Evolutionary conservation across 2,113 vertebrate genomes (phyloP).

Genomic region (Campylomormyrus numenius): DNA sequence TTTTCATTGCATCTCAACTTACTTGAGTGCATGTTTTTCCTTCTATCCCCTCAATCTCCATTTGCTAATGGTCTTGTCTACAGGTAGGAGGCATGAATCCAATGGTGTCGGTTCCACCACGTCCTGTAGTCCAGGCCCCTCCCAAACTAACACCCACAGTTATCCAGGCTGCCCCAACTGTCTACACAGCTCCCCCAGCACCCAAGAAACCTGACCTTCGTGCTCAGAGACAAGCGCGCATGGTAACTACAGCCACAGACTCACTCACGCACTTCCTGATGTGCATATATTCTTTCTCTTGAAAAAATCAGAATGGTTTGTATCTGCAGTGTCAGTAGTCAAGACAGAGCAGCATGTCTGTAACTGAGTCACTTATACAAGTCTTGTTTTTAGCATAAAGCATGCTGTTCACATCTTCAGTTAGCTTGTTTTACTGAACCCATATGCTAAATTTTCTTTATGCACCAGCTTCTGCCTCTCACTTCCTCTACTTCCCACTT

Average conservation of each 20-base stretch:
- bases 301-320: neutral
- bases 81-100: conserved; percentile 57
- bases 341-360: neutral
- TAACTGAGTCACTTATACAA: neutral
- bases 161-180: conserved; percentile 72
- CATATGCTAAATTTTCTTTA: neutral
- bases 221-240: conserved; percentile 60
- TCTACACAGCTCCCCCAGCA: conserved; percentile 64
- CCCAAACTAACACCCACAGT: conserved; percentile 60
- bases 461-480: neutral
- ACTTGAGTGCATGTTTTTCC: neutral
- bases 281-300: neutral
- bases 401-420: neutral
- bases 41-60: neutral
- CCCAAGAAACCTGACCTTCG: conserved; percentile 53
- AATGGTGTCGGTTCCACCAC: conserved; percentile 41
- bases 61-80: neutral
- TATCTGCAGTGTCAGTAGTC: neutral
- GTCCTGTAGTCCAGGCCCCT: conserved; percentile 41
- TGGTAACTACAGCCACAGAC: conserved; percentile 41
- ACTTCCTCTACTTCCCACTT: neutral
- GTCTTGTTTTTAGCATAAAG: neutral
- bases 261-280: neutral
- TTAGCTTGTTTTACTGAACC: neutral
- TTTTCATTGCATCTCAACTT: conserved; percentile 16